Percentiles rank a stretch among this genome's conserved stretches.
Evolutionary conservation across 2,113 vertebrate genomes (phyloP).

Genomic region (Burhinus oedicnemus): DNA sequence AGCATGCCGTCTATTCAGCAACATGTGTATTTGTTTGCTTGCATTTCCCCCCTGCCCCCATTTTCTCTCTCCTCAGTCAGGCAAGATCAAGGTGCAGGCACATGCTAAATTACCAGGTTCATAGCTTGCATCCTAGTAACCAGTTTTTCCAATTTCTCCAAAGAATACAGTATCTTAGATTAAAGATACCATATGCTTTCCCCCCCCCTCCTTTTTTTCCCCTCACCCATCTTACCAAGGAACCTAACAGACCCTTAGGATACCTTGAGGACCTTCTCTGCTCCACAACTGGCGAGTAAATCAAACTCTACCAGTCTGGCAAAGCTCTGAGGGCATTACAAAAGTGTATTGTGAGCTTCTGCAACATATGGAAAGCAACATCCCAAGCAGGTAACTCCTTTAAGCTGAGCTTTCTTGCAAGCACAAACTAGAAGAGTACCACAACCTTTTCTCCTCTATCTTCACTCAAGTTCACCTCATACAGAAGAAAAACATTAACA

Average conservation of each 20-base stretch:
- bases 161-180: not conserved
- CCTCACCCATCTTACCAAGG: not conserved
- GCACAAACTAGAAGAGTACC: not conserved
- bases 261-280: not conserved
- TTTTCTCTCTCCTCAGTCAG: not conserved
- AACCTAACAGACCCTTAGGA: not conserved
- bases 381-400: rapidly evolving
- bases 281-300: not conserved
- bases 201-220: not conserved
- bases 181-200: not conserved
- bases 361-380: not conserved
- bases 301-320: not conserved
- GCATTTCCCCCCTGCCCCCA: not conserved
- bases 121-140: not conserved
- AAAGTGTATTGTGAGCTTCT: not conserved
- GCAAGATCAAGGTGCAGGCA: rapidly evolving
- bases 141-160: not conserved
- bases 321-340: not conserved
- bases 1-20: not conserved
- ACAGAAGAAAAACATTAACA: not conserved
- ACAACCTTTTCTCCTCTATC: not conserved
- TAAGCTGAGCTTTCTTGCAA: not conserved
- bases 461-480: not conserved
- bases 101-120: not conserved
- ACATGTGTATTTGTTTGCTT: not conserved